Percentiles rank a stretch among this genome's conserved stretches.
These are phyloP conservation scores for Diabrotica balteata DNA, from an alignment of 2,888 invertebrate species.

Conservation along the genomic window DNA sequence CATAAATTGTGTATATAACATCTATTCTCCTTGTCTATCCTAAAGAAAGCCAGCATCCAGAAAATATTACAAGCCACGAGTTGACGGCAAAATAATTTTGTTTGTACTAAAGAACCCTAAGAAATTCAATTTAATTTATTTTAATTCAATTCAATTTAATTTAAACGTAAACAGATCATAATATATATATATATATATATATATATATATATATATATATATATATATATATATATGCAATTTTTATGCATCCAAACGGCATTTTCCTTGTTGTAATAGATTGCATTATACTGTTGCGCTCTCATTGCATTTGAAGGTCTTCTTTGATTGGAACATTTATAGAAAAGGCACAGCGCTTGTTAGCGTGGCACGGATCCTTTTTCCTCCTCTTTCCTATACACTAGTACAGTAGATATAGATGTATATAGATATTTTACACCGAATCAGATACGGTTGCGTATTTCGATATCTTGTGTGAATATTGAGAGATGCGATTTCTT, in stretches of 20 bases:
- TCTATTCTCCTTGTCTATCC: no score
- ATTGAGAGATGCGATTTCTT: slow-evolving; percentile 8
- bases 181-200: no score
- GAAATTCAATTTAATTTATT: no score
- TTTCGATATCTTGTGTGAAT: slow-evolving; percentile 14
- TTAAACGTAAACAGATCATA: no score
- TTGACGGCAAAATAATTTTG: no score
- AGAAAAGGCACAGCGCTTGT: slow-evolving; percentile 38
- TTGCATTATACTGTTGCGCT: slow-evolving; percentile 51
- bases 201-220: no score
- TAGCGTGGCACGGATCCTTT: slow-evolving; percentile 31
- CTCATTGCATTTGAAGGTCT: slow-evolving; percentile 48
- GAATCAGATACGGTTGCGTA: slow-evolving; percentile 6
- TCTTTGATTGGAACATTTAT: slow-evolving; percentile 41
- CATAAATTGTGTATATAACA: no score
- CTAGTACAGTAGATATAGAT: slow-evolving; percentile 4
- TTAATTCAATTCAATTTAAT: no score
- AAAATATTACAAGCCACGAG: no score
- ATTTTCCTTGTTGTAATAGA: slow-evolving; percentile 48
- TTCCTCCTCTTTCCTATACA: slow-evolving; percentile 2
- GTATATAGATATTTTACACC: slow-evolving; percentile 8
- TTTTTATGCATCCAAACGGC: slow-evolving; percentile 21
- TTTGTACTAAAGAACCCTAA: no score
- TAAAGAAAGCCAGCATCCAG: no score
- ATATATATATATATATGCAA: no score